Conservation (phyloP, 2,797 vertebrate species). For the Tauraco hartlaubi region DNA sequence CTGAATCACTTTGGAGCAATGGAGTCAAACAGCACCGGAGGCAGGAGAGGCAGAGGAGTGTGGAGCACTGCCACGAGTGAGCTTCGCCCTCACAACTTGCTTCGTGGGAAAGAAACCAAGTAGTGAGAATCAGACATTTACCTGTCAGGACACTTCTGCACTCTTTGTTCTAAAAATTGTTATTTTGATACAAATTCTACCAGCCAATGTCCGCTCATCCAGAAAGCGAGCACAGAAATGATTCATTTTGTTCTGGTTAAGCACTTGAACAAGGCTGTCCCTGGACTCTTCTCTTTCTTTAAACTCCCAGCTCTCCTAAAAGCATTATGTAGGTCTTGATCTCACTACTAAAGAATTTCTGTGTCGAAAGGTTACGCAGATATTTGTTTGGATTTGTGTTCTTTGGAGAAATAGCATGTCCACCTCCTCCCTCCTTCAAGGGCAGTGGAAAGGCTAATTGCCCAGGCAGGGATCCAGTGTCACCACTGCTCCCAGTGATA, state of each 20-base stretch:
- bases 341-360: slow-evolving; percentile 34
- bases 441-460: slow-evolving; percentile 1
- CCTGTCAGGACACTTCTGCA: not conserved
- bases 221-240: not conserved
- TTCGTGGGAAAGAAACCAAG: not conserved
- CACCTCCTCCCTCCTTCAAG: slow-evolving; percentile 5
- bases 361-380: slow-evolving; percentile 39
- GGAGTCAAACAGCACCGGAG: not conserved
- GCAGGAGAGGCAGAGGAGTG: not conserved
- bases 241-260: not conserved
- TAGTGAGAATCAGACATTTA: not conserved
- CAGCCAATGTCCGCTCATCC: not conserved
- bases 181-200: slow-evolving; percentile 35
- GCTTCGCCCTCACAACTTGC: not conserved
- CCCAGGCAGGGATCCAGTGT: not conserved
- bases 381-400: slow-evolving; percentile 42
- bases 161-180: slow-evolving; percentile 4
- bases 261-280: not conserved
- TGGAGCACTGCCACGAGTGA: rapidly evolving
- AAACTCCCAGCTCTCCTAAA: not conserved
- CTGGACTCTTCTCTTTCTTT: not conserved
- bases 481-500: not conserved
- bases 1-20: not conserved
- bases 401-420: slow-evolving; percentile 22
- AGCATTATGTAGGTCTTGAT: not conserved